Conservation (phyloP, 2,113 vertebrate species). For the Dipodomys merriami region DNA sequence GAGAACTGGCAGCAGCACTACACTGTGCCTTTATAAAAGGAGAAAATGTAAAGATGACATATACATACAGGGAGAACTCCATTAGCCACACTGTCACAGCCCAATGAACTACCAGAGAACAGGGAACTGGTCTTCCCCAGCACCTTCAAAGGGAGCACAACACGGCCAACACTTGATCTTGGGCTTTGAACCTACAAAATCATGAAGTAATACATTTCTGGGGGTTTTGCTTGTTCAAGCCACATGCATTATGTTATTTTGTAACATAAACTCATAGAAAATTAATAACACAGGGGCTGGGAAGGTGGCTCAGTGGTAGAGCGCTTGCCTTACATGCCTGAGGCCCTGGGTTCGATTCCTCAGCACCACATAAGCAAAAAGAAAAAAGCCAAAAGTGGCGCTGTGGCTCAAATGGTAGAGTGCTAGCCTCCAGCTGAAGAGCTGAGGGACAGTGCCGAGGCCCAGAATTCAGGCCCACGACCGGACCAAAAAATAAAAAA, state of each 20-base stretch:
- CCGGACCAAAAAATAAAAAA: no score
- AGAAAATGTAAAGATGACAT: neutral
- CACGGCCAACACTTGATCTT: neutral
- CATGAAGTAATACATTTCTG: neutral
- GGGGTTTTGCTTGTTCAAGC: neutral
- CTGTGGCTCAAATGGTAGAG: no score
- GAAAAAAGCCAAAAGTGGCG: no score
- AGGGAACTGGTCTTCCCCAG: neutral
- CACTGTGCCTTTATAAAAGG: neutral
- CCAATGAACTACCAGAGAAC: neutral
- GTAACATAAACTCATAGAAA: neutral
- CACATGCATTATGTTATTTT: neutral
- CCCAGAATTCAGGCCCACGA: no score
- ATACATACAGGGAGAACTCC: neutral
- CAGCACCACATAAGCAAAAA: no score
- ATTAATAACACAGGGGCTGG: neutral
- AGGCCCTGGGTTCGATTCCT: no score
- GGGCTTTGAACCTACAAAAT: neutral
- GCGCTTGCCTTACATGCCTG: no score
- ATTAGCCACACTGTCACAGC: neutral
- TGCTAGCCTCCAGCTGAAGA: no score
- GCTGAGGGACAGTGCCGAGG: no score
- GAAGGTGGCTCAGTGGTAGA: no score
- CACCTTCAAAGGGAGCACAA: neutral
- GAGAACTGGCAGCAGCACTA: no score